phyloP scores from a whole-genome alignment of 2,113 vertebrate species.

The Tachuris rubrigastra region DNA sequence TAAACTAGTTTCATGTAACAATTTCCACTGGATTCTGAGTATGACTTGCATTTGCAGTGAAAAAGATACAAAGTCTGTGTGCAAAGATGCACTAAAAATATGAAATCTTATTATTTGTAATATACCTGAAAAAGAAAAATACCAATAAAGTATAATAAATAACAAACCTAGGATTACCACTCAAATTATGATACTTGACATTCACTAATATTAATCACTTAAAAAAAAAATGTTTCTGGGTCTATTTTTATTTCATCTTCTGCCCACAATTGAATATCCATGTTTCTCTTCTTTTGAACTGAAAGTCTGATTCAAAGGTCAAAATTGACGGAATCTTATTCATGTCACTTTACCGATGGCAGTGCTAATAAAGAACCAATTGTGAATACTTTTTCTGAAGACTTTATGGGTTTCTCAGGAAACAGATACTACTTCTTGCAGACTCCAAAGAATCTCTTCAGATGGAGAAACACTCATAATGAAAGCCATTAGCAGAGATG shows the following conservation, averaged over 20 bases:
- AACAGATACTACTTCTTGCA: not conserved
- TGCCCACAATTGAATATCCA: not conserved
- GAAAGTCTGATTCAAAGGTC: slow-evolving; percentile 1
- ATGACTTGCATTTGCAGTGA: not conserved
- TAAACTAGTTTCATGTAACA: not conserved
- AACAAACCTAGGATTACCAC: slow-evolving; percentile 9
- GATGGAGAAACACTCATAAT: not conserved
- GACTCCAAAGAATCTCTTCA: not conserved
- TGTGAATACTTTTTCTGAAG: not conserved
- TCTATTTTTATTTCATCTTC: slow-evolving; percentile 17
- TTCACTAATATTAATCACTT: slow-evolving; percentile 20
- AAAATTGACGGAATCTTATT: not conserved
- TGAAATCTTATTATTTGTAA: not conserved
- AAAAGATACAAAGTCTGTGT: not conserved
- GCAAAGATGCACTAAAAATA: not conserved
- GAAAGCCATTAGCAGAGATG: not conserved
- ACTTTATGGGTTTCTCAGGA: not conserved
- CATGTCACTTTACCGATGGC: not conserved
- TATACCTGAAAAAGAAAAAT: not conserved
- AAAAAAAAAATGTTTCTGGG: not conserved
- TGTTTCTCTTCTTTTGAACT: not conserved
- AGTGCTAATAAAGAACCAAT: not conserved
- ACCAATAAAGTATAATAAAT: slow-evolving; percentile 27
- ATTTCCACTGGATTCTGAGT: not conserved
- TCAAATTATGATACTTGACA: slow-evolving; percentile 39